Percentiles rank a stretch among this genome's conserved stretches.
These are phyloP conservation scores for Clarias platycephalus DNA, from an alignment of 2,797 vertebrate genomes.

Conservation along the genomic window DNA sequence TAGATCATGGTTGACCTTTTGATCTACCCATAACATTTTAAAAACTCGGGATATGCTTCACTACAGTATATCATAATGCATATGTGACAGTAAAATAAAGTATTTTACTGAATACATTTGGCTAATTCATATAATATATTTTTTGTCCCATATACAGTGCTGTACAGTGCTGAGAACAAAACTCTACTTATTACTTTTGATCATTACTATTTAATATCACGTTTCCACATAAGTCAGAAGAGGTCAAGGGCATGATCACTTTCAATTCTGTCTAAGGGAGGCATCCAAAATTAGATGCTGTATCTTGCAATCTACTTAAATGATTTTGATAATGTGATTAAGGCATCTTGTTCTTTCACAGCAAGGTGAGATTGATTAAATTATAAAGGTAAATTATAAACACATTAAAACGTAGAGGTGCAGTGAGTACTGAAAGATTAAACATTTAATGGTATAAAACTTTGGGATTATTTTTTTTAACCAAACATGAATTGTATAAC, in stretches of 20 bases:
- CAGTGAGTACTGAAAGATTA: neutral
- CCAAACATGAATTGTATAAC: neutral
- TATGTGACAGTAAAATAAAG: neutral
- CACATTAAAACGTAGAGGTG: neutral
- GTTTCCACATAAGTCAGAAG: neutral
- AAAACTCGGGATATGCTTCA: too few species aligned
- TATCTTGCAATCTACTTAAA: slow-evolving; percentile 31
- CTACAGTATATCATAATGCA: neutral
- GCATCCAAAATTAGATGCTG: slow-evolving; percentile 4
- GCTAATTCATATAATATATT: neutral
- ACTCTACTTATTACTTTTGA: neutral
- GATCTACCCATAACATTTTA: neutral
- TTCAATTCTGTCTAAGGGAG: neutral
- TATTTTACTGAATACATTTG: neutral
- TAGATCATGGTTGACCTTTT: neutral
- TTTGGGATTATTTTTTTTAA: neutral
- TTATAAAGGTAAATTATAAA: slow-evolving; percentile 19
- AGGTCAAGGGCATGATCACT: neutral
- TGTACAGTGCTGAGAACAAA: neutral
- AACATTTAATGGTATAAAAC: neutral
- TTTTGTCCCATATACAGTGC: neutral
- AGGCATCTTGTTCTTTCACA: slow-evolving; percentile 4
- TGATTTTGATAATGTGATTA: slow-evolving; percentile 35
- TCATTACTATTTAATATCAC: neutral
- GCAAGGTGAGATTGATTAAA: slow-evolving; percentile 30